phyloP scores from a whole-genome alignment of 2,888 invertebrate species.

The Epinotia demarniana region DNA sequence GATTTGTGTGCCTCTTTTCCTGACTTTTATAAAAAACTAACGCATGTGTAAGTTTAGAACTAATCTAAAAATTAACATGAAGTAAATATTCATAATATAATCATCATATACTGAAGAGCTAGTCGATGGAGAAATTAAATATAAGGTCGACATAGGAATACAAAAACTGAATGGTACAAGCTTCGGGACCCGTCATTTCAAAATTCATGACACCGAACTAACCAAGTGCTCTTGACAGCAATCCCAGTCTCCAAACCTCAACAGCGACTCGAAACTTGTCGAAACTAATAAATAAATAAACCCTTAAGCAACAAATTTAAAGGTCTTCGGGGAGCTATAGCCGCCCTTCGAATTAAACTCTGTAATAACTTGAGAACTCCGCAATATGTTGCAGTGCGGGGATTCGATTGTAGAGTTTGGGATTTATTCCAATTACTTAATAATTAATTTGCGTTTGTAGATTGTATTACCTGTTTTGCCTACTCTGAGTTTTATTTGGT shows the following conservation, averaged over 20 bases:
- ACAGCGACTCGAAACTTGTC: constrained; percentile 48
- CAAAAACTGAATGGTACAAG: not conserved
- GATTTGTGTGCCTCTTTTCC: too few relatives aligned
- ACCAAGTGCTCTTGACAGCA: constrained; percentile 21
- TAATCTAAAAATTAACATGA: not conserved
- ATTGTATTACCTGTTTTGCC: not conserved
- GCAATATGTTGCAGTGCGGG: constrained; percentile 60
- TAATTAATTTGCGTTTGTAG: constrained; percentile 31
- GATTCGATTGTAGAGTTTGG: constrained; percentile 28
- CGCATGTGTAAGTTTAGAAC: not conserved
- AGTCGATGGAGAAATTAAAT: not conserved
- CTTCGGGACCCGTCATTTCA: not conserved
- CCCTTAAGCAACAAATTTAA: constrained; percentile 64
- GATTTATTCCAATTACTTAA: constrained; percentile 19
- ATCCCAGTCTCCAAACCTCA: constrained; percentile 43
- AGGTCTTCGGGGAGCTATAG: constrained; percentile 65
- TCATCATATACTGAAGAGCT: too few relatives aligned
- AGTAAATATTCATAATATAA: too few relatives aligned
- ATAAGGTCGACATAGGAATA: not conserved
- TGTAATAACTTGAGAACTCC: constrained; percentile 62
- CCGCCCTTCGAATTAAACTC: constrained; percentile 67
- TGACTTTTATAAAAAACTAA: not conserved
- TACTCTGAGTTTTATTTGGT: not conserved
- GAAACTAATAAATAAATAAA: constrained; percentile 61
- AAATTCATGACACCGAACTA: constrained; percentile 18